phyloP scores from a whole-genome alignment of 2,113 vertebrate species.

The Nannospalax galili region DNA sequence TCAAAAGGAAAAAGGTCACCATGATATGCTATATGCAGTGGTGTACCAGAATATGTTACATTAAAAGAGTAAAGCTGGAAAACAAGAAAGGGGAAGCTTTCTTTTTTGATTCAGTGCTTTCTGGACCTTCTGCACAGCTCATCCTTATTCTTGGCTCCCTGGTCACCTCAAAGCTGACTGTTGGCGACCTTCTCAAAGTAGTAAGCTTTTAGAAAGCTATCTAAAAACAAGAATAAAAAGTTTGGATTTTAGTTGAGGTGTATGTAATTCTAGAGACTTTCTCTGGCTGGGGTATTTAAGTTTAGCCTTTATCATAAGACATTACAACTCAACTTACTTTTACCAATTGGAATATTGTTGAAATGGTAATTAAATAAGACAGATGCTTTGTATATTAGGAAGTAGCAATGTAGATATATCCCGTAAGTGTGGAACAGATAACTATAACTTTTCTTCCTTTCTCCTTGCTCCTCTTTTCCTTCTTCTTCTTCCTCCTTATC shows the following conservation, averaged over 20 bases:
- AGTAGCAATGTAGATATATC: too few species aligned
- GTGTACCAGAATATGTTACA: constrained; percentile 55
- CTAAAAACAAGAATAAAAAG: constrained; percentile 43
- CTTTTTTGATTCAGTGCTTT: constrained; percentile 49
- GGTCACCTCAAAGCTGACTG: constrained; percentile 48
- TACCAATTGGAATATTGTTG: not conserved
- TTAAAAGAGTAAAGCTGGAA: constrained; percentile 49
- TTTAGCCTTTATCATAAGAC: not conserved
- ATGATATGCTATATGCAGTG: constrained; percentile 39
- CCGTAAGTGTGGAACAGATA: not conserved
- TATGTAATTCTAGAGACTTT: not conserved
- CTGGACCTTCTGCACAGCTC: constrained; percentile 36
- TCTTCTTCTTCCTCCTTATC: too few species aligned
- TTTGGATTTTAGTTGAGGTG: constrained; percentile 43
- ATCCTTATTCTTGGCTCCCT: constrained; percentile 55
- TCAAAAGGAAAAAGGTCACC: constrained; percentile 60
- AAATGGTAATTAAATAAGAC: not conserved
- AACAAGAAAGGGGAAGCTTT: constrained; percentile 60
- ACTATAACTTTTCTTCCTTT: not conserved
- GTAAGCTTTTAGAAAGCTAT: constrained; percentile 52
- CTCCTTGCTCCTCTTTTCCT: too few species aligned
- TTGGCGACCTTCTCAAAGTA: constrained; percentile 38
- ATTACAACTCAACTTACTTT: constrained; percentile 33
- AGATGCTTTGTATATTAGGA: not conserved
- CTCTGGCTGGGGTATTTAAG: not conserved